Base-by-base conservation (phyloP, 2,797 vertebrate genomes). In the Thalassophryne amazonica region DNA sequence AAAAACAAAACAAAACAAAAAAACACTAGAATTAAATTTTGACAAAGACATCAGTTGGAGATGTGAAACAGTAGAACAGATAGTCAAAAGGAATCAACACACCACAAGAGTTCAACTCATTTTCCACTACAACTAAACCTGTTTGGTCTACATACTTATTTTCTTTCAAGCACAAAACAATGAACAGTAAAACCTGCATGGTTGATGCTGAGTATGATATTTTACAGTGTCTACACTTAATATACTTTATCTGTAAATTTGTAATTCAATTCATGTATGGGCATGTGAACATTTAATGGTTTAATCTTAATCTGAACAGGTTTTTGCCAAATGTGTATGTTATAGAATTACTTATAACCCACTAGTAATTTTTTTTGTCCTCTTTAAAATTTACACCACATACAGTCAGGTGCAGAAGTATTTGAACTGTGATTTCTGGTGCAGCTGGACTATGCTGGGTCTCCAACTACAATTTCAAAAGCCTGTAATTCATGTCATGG, bases 71-170 rank as follows among this genome's bases (percentile, higher is more conserved):
- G 7, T 31, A 62, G 49, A 47, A 21, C 36, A 54, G 11, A 43
- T 22, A 37, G 17, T 29, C 29, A 41, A 41, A 37, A 66, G 21
- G 2, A 76, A 34, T 42, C 7, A 5, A 48, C 11, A 41, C 17
- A 58, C 17, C 19, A 39, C 42, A 54, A 65, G 80, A 54, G 52
- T 69, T 62, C 61, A 56, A 33, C 33, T 25, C 9, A 60, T 38
- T 35, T 17, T 46, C 24, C 23, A 45, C 45, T 64, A 58, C 37
- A 21, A 29, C 2, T 33, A 34, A 8, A 6, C 42, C 12, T 41
- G 7, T 17, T 63, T 40, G 69, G 46, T 50, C 29, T 36, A n/a
- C 13, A 38, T 23, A 10, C 11, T 31, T 25, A 52, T 38, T 4
- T 10, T 49, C 5, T 25, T 64, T 59, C 20, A 34, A 56, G 20